Percentiles rank a stretch among this genome's conserved stretches.
phyloP scores from a whole-genome alignment of 2,113 vertebrate species.

The Orcinus orca region DNA sequence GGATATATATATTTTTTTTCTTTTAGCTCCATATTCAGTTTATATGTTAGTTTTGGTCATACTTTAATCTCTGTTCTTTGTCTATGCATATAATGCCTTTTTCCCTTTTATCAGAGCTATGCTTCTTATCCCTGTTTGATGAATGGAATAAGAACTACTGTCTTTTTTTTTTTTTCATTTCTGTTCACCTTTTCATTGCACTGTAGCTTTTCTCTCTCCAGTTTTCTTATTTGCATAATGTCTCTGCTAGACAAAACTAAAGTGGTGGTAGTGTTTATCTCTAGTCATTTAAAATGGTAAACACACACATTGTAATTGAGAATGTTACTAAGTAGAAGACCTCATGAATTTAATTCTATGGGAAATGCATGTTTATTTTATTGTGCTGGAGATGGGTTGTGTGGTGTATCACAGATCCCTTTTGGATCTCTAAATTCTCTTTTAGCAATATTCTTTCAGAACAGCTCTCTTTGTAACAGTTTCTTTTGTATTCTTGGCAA shows the following conservation, averaged over 20 bases:
- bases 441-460: slow-evolving; percentile 34
- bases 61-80: neutral
- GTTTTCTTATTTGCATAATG: slow-evolving; percentile 25
- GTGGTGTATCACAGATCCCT: neutral
- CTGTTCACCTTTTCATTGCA: neutral
- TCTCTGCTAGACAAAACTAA: slow-evolving; percentile 10
- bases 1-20: neutral
- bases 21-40: slow-evolving; percentile 39
- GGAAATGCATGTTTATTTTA: slow-evolving; percentile 26
- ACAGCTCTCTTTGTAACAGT: neutral
- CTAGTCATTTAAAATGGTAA: slow-evolving; percentile 23
- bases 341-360: neutral
- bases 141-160: neutral
- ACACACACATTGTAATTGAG: neutral
- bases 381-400: neutral
- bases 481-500: slow-evolving; percentile 24
- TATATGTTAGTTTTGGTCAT: neutral
- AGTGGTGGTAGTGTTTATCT: neutral
- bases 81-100: neutral
- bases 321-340: neutral
- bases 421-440: neutral
- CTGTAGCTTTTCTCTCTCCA: neutral
- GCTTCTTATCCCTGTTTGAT: neutral
- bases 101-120: neutral
- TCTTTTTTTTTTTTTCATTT: neutral